A percentile compares a stretch with the other conserved stretches of the same genome.
These are phyloP conservation scores for Eupithecia centaureata DNA, from an alignment of 2,888 invertebrate species.

Conservation along the genomic window DNA sequence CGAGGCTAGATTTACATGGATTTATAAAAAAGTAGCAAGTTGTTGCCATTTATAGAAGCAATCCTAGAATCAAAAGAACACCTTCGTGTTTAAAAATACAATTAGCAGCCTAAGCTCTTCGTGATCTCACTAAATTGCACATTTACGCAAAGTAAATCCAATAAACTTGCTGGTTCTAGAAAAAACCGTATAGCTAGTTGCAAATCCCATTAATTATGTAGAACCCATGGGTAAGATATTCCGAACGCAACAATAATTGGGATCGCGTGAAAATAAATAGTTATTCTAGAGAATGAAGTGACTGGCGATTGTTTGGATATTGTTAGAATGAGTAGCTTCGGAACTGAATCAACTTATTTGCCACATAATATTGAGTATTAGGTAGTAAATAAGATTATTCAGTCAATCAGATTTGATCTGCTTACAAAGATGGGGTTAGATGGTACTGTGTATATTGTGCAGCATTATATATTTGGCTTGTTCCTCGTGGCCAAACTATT, in stretches of 20 bases:
- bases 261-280: slow-evolving; percentile 47
- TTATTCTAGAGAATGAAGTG: slow-evolving; percentile 10
- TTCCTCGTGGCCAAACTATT: too few species aligned
- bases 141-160: slow-evolving; percentile 23
- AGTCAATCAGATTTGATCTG: too few species aligned
- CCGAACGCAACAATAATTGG: slow-evolving; percentile 46
- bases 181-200: slow-evolving; percentile 33
- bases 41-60: slow-evolving; percentile 2
- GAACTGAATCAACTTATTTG: too few species aligned
- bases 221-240: slow-evolving; percentile 41
- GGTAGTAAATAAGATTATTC: too few species aligned
- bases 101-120: background rate
- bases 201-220: slow-evolving; percentile 43
- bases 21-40: background rate
- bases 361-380: too few species aligned
- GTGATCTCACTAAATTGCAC: slow-evolving; percentile 4
- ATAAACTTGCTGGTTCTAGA: slow-evolving; percentile 42
- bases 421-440: too few species aligned
- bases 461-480: too few species aligned
- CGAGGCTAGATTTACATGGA: background rate
- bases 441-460: too few species aligned
- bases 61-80: background rate
- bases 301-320: background rate
- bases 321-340: background rate
- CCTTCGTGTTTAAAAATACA: background rate